Conservation (phyloP, 2,113 vertebrate genomes). For the Otocyon megalotis region DNA sequence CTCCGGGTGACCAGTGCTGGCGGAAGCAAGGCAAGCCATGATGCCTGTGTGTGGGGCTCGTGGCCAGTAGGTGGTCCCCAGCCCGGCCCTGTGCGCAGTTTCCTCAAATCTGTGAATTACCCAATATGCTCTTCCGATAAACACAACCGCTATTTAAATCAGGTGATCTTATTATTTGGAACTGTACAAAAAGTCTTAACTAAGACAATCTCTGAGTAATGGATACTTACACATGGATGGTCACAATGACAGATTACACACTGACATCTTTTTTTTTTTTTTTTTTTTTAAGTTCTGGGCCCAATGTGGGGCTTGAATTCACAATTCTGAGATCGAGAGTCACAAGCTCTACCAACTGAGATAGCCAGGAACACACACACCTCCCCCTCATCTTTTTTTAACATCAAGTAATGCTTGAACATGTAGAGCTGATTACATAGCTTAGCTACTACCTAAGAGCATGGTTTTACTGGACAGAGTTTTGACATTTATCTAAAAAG, state of each 20-base stretch:
- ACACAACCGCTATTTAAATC: background rate
- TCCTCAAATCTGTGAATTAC: background rate
- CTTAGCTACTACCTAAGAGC: background rate
- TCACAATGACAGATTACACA: background rate
- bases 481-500: background rate
- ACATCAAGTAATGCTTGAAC: background rate
- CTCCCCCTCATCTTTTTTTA: accelerated
- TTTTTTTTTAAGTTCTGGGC: background rate
- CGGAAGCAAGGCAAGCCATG: accelerated
- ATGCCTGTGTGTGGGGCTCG: background rate
- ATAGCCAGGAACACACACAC: background rate
- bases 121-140: background rate
- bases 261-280: background rate
- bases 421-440: background rate
- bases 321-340: background rate
- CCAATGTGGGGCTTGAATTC: background rate
- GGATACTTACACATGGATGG: background rate
- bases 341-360: background rate
- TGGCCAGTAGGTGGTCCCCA: background rate
- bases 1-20: too few species aligned
- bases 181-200: background rate
- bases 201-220: background rate
- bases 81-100: background rate
- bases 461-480: background rate
- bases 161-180: background rate